Percentiles rank a stretch among this genome's conserved stretches.
Conservation (phyloP, 1,140 invertebrate genomes). For the Frieseomelitta varia region DNA sequence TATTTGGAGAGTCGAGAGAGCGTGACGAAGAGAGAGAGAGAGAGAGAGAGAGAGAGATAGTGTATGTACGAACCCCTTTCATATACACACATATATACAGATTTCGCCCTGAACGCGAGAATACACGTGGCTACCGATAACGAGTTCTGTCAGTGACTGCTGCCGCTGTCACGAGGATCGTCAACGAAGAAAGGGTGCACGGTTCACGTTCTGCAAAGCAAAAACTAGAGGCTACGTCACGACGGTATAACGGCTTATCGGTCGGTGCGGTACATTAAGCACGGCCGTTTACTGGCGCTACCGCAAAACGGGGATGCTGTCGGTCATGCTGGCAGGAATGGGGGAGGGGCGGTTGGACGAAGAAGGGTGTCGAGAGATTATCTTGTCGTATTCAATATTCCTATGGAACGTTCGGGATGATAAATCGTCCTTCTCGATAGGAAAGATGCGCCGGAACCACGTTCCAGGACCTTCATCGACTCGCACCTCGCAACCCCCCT, state of each 20-base stretch:
- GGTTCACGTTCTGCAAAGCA: constrained; percentile 63
- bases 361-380: constrained; percentile 70
- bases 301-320: constrained; percentile 66
- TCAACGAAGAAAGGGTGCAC: constrained; percentile 63
- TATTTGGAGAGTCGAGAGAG: constrained; percentile 27
- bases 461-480: constrained; percentile 60
- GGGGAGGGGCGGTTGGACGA: constrained; percentile 2
- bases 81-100: not conserved
- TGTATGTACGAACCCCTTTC: constrained; percentile 2
- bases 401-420: constrained; percentile 70
- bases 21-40: not conserved
- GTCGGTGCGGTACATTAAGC: constrained; percentile 71
- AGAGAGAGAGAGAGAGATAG: no score
- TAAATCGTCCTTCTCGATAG: constrained; percentile 69
- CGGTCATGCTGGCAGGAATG: constrained; percentile 42
- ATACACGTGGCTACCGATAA: constrained; percentile 54
- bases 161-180: constrained; percentile 62
- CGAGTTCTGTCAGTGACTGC: constrained; percentile 56
- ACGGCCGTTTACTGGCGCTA: constrained; percentile 66
- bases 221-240: constrained; percentile 71
- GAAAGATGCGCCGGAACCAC: constrained; percentile 68
- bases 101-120: constrained; percentile 3
- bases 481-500: constrained; percentile 42
- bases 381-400: constrained; percentile 74
- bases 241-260: constrained; percentile 68